Evolutionary conservation across 2,888 invertebrate genomes (phyloP).

Genomic region (Gastracanthus pulcherrimus): DNA sequence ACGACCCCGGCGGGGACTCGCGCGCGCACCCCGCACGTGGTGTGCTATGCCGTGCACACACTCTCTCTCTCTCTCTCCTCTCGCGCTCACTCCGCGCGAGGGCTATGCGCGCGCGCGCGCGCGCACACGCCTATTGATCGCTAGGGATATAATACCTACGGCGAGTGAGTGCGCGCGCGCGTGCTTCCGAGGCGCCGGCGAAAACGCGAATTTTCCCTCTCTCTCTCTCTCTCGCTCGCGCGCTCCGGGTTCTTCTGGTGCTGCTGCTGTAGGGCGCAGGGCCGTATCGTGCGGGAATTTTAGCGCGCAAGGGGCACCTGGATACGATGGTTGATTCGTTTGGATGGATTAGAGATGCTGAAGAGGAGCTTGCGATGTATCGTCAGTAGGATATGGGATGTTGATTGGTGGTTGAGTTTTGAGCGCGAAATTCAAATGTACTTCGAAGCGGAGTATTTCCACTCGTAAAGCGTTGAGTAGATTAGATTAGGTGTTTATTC

Average conservation of each 20-base stretch:
- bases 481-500: no score
- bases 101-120: slow-evolving; percentile 8
- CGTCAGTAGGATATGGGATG: no score
- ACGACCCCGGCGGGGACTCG: background rate
- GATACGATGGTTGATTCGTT: no score
- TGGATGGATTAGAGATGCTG: no score
- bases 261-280: background rate
- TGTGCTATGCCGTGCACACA: background rate
- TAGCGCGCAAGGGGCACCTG: no score
- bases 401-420: no score
- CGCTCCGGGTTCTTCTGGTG: background rate
- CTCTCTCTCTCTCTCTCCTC: background rate
- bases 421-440: no score
- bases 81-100: slow-evolving; percentile 32
- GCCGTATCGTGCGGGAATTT: background rate
- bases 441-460: no score
- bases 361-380: no score
- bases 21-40: slow-evolving; percentile 38
- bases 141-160: slow-evolving; percentile 51
- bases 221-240: slow-evolving; percentile 11
- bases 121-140: slow-evolving; percentile 50
- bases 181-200: slow-evolving; percentile 4
- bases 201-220: slow-evolving; percentile 3
- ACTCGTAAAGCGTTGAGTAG: no score
- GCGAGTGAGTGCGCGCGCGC: slow-evolving; percentile 12